Base-by-base conservation (phyloP, 2,113 vertebrate species). In the Podilymbus podiceps region DNA sequence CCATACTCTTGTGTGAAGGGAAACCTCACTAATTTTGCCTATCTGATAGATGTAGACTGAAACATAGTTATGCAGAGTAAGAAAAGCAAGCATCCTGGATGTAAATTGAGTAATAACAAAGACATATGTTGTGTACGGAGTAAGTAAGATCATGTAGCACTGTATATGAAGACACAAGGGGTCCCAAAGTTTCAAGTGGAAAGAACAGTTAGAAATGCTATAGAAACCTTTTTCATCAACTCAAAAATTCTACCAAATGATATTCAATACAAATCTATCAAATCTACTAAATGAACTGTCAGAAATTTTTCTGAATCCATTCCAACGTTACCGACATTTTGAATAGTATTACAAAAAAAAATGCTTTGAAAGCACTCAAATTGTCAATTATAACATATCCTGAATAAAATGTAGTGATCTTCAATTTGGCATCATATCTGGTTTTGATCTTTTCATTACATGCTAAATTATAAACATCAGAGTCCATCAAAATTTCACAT, bases 101-200 rank as follows among this genome's bases (percentile, higher is more conserved):
- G 13, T 24, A 80, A 76, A 59, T 2, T 17, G 15, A 68, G 9
- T 31, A 63, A 52, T 42, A 72, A 6, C 11, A 28, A 52, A 55
- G 21, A 69, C 14, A 60, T 2, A 33, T 0, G 2, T 27, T 40
- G 0, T 11, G 30, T 38, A 66, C 4, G 6, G 49, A 86, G 38
- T 25, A 47, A 73, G 52, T 35, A 69, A 33, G 40, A 38, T 10
- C 27, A 56, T 8, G 33, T 31, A 28, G 5, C 30, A 56, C 28
- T 11, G 4, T 40, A 91, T 89, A 89, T 19, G 12, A 88, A 40
- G 24, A 53, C 15, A 85, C 1, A 5, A 59, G 9, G 31, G 7
- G 3, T 66, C 42, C 17, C 15, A 63, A 69, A 78, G 11, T 58
- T 95, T 82, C 47, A 76, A 76, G 52, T 3, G 75, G 31, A 90